Evolutionary conservation across 2,113 vertebrate species (phyloP).

Genomic region (Paracanthobrama guichenoti): DNA sequence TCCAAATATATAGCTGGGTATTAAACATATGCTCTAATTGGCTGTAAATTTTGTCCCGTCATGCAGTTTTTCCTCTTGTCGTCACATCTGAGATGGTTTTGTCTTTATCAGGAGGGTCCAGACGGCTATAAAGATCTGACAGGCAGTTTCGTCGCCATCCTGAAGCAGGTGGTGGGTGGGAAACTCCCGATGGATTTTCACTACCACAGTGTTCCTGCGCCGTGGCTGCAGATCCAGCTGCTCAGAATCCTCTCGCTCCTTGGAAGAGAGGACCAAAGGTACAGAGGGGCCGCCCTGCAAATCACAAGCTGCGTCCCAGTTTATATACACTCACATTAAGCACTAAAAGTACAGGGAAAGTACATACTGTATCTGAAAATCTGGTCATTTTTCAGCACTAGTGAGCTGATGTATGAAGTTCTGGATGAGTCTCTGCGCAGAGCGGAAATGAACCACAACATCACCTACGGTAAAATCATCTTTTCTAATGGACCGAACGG

Average conservation of each 20-base stretch:
- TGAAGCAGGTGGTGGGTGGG: constrained; percentile 94
- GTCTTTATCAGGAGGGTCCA: constrained; percentile 80
- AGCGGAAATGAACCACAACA: constrained; percentile 98
- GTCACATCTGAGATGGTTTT: background rate
- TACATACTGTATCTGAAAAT: background rate
- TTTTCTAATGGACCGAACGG: background rate
- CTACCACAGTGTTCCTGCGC: constrained; percentile 94
- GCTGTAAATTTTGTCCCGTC: background rate
- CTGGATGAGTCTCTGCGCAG: constrained; percentile 93
- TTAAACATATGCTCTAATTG: background rate
- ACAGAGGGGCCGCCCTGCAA: constrained; percentile 45
- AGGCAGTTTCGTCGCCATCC: constrained; percentile 88
- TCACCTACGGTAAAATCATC: constrained; percentile 86
- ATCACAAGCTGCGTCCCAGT: background rate
- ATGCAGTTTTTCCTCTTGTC: background rate
- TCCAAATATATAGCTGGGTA: background rate
- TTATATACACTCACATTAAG: background rate
- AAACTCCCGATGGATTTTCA: constrained; percentile 94
- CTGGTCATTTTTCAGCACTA: constrained; percentile 80
- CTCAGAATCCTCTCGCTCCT: constrained; percentile 88
- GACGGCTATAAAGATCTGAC: constrained; percentile 89
- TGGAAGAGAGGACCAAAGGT: constrained; percentile 92
- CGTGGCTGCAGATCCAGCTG: constrained; percentile 97
- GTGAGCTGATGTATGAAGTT: constrained; percentile 94
- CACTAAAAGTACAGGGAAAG: background rate